Percentiles rank a stretch among this genome's conserved stretches.
These are phyloP conservation scores for Drosophila jambulina DNA, from an alignment of 1,140 invertebrate species.

Conservation along the genomic window DNA sequence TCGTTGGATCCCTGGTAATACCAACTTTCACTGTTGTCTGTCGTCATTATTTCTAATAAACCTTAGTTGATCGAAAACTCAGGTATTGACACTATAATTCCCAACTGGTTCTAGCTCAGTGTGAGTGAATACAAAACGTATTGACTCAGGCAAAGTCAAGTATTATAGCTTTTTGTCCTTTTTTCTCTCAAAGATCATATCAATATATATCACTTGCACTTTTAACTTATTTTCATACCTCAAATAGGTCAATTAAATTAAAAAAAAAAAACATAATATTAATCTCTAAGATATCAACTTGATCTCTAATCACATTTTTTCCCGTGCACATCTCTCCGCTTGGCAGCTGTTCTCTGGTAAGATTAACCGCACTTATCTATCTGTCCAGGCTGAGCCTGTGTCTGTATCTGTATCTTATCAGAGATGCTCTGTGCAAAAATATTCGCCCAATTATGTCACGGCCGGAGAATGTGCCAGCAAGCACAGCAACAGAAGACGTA, in stretches of 20 bases:
- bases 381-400: slow-evolving; percentile 22
- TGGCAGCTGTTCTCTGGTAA: slow-evolving; percentile 53
- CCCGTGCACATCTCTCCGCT: slow-evolving; percentile 8
- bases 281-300: background rate
- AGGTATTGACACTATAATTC: too few species aligned
- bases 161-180: too few species aligned
- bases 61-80: too few species aligned
- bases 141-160: too few species aligned
- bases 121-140: too few species aligned
- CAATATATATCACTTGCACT: background rate
- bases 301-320: slow-evolving; percentile 2
- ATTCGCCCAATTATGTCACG: slow-evolving; percentile 75
- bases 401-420: slow-evolving; percentile 57
- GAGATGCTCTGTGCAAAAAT: slow-evolving; percentile 65
- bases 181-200: background rate
- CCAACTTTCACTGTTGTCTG: too few species aligned
- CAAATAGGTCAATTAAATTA: background rate
- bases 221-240: background rate
- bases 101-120: too few species aligned
- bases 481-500: slow-evolving; percentile 10
- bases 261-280: background rate
- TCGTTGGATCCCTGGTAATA: too few species aligned
- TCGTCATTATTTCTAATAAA: too few species aligned
- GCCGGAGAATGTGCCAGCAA: slow-evolving; percentile 56
- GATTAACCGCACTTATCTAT: slow-evolving; percentile 65